Conservation (phyloP, 2,113 vertebrate species). For the Scolopax mira region DNA sequence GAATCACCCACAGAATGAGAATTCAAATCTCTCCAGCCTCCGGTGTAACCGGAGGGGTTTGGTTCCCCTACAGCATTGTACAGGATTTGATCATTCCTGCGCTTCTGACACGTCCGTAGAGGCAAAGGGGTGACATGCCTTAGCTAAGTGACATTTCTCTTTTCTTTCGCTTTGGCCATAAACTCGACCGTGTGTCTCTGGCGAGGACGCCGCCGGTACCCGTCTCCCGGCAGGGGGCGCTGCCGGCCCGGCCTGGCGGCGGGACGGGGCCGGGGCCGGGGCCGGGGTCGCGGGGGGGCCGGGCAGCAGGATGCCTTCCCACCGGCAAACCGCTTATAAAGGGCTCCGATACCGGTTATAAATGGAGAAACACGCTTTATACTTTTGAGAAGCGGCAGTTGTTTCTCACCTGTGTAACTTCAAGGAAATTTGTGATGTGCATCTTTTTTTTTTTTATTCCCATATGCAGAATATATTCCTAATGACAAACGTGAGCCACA, state of each 20-base stretch:
- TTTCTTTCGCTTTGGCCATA: rapidly evolving
- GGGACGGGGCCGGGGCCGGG: not conserved
- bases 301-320: not conserved
- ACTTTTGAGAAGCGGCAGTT: not conserved
- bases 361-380: not conserved
- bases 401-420: not conserved
- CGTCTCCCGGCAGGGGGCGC: conserved; percentile 56
- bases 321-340: not conserved
- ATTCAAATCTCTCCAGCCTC: not conserved
- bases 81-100: not conserved
- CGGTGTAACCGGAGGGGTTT: too few species aligned
- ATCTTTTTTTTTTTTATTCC: rapidly evolving
- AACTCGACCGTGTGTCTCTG: rapidly evolving
- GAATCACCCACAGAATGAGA: too few species aligned
- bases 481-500: too few species aligned
- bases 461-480: rapidly evolving
- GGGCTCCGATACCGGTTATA: not conserved
- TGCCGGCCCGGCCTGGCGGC: not conserved
- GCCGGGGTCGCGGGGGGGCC: not conserved
- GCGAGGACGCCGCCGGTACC: rapidly evolving
- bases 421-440: not conserved
- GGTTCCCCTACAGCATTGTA: not conserved
- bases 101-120: rapidly evolving
- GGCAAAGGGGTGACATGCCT: not conserved
- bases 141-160: rapidly evolving